Evolutionary conservation across 2,888 invertebrate species (phyloP).

Genomic region (Hirtodrosophila confusa): DNA sequence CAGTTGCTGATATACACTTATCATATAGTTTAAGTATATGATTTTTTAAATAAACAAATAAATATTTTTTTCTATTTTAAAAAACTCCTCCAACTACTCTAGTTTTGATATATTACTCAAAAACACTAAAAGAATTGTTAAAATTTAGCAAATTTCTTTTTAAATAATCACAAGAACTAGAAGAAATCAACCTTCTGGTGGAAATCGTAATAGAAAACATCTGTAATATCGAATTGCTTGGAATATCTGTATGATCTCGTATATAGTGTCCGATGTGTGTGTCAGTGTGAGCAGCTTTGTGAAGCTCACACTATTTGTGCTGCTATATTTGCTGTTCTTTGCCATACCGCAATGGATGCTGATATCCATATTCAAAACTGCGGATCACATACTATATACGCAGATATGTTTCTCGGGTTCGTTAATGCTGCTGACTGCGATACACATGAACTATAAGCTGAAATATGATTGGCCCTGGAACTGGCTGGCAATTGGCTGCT

Average conservation of each 20-base stretch:
- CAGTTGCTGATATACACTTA: too few relatives aligned
- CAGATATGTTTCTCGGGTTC: slow-evolving; percentile 18
- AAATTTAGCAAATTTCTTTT: too few relatives aligned
- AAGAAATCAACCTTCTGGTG: too few relatives aligned
- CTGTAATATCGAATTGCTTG: too few relatives aligned
- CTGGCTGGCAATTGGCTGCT: slow-evolving; percentile 20
- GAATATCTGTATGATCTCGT: too few relatives aligned
- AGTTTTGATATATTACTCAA: too few relatives aligned
- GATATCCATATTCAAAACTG: slow-evolving; percentile 18
- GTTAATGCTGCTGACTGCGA: slow-evolving; percentile 32
- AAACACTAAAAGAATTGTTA: background rate
- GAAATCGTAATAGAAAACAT: too few relatives aligned
- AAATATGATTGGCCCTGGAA: slow-evolving; percentile 39
- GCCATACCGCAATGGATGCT: slow-evolving; percentile 58
- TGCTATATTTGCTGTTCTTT: slow-evolving; percentile 5
- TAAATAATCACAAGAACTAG: too few relatives aligned
- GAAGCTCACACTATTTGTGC: background rate
- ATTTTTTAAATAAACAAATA: too few relatives aligned
- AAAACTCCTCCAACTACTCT: too few relatives aligned
- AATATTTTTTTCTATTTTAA: too few relatives aligned
- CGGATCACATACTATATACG: slow-evolving; percentile 28
- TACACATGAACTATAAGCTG: slow-evolving; percentile 27
- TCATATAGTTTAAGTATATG: too few relatives aligned
- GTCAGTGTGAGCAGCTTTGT: slow-evolving; percentile 22
- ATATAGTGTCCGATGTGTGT: slow-evolving; percentile 20